Evolutionary conservation across 2,113 vertebrate species (phyloP).

Genomic region (Excalfactoria chinensis): DNA sequence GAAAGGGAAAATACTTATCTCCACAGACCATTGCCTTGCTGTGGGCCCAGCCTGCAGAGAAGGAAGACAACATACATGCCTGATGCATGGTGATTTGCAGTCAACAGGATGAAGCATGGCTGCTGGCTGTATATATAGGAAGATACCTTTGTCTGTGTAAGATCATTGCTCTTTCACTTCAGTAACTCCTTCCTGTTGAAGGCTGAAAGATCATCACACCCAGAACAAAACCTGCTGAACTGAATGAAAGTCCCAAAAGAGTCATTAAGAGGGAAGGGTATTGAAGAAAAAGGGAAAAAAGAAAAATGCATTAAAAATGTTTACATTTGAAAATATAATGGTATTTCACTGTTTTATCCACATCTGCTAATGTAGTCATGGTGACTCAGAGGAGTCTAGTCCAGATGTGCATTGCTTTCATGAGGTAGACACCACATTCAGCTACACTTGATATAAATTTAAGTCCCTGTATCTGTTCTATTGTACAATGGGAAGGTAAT

Average conservation of each 20-base stretch:
- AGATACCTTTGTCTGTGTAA: not conserved
- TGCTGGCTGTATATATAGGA: not conserved
- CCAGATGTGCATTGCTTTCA: not conserved
- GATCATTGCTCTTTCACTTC: not conserved
- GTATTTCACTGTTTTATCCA: not conserved
- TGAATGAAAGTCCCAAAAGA: accelerated
- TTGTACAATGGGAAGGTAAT: not conserved
- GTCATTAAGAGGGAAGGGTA: not conserved
- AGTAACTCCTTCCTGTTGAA: not conserved
- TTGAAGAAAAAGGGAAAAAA: not conserved
- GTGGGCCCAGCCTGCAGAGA: not conserved
- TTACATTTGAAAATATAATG: not conserved
- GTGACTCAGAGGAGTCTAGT: not conserved
- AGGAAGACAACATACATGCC: not conserved
- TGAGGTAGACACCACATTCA: accelerated
- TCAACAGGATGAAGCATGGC: not conserved
- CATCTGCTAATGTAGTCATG: not conserved
- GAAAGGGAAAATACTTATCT: not conserved
- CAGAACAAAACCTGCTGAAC: not conserved
- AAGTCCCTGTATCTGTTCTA: not conserved
- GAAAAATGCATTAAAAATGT: not conserved
- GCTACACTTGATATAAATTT: not conserved
- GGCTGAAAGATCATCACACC: not conserved
- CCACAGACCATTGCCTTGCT: not conserved
- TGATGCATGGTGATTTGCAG: accelerated